Base-by-base conservation (phyloP, 2,797 vertebrate species). In the Molothrus aeneus region DNA sequence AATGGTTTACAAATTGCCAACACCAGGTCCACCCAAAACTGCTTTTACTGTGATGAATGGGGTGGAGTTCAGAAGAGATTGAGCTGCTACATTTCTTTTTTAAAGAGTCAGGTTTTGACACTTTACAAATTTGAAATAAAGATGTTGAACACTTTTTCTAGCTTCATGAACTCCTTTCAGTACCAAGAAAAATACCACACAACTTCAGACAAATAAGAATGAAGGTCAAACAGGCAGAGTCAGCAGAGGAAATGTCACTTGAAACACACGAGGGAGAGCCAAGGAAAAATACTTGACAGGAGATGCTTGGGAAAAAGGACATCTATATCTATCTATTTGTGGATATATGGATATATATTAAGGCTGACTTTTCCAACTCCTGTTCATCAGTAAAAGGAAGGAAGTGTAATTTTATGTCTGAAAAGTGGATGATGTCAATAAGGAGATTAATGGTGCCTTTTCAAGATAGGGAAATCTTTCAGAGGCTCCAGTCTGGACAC, bases 171-270 rank as follows among this genome's bases (percentile, higher is more conserved):
- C 45, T 81, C 70, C 59, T 83, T 90, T 92, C 88, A 83, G 84
- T 56, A 90, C 56, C 25, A 81, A 84, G 66, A 84, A 71, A 92
- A 81, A 57, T 1, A 47, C 63, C 90, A 80, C 90, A 85, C 26
- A 86, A 78, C 53, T 95, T 78, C 64, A 93, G 88, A 80, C 5
- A 0, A 95, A 54, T 84, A 80, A 94, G 89, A 94, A 90, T 15
- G 47, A 92, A 93, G 95, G 86, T 88, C 13, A 0, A 90, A 70
- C 45, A 94, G 95, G 92, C 93, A 93, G 61, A 87, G 65, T 80
- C 92, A 87, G 89, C 89, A 96, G 68, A 95, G 91, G 93, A 96
- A 97, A 90, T 90, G 80, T 93, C 86, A 94, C 88, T 80, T 31
- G 94, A 94, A 87, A 95, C 94, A 80, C 68, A 3, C 28, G 68